Evolutionary conservation across 2,888 invertebrate genomes (phyloP).

Genomic region (Drosophila robusta): DNA sequence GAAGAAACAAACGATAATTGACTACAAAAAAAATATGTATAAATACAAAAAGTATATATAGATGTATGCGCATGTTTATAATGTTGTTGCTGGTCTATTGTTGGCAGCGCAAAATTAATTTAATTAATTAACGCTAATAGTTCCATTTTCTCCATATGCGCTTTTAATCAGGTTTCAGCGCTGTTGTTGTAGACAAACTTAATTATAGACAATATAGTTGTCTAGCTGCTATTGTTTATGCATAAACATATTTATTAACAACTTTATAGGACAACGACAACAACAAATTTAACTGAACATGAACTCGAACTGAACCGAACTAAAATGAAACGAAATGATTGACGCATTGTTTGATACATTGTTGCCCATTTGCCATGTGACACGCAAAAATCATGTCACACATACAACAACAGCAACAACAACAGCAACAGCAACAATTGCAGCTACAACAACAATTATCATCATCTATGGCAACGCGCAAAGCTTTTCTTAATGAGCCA

Average conservation of each 20-base stretch:
- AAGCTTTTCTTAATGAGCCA: conserved; percentile 77
- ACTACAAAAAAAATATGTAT: not conserved
- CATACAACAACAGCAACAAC: conserved; percentile 32
- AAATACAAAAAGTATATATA: not conserved
- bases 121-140: conserved; percentile 77
- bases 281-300: conserved; percentile 19
- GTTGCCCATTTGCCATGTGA: conserved; percentile 68
- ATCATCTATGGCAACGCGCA: conserved; percentile 60
- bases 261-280: conserved; percentile 44
- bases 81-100: conserved; percentile 5
- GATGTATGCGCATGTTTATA: not conserved
- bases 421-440: conserved; percentile 17
- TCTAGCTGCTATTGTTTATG: conserved; percentile 59
- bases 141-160: conserved; percentile 47
- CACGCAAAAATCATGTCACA: conserved; percentile 71
- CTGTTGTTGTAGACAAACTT: conserved; percentile 44
- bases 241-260: conserved; percentile 66
- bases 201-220: conserved; percentile 52
- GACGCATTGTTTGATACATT: conserved; percentile 65
- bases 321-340: conserved; percentile 51
- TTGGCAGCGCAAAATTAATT: conserved; percentile 67
- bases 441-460: conserved; percentile 42
- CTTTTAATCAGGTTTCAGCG: conserved; percentile 46
- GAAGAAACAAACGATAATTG: not conserved
- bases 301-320: conserved; percentile 32